Base-by-base conservation (phyloP, 2,113 vertebrate genomes). In the Dasypus novemcinctus region DNA sequence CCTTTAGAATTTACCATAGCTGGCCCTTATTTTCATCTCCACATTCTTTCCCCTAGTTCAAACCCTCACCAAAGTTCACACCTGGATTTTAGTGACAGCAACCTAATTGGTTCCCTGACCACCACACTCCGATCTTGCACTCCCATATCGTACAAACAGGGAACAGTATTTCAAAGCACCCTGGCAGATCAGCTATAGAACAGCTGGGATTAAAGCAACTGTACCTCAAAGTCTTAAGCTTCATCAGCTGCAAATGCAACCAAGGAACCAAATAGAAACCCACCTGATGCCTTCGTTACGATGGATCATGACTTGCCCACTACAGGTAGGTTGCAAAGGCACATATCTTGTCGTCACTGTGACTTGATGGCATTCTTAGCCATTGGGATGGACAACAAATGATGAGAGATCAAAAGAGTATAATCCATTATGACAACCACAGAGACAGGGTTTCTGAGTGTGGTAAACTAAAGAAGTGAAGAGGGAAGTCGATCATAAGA, bases 141-240 rank as follows among this genome's bases (percentile, higher is more conserved):
- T 82, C 54, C 87, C 2, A 46, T 71, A 91, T 72, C 71, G 57
- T 38, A 95, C 74, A 63, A 84, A 49, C 75, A 84, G 69, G 59
- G 80, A 79, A 75, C 27, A 75, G 85, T 27, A 90, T 75, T 96
- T 97, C 87, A 96, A 93, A 97, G 66, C 78, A 90, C 9, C 80
- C 63, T 94, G 75, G 69, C 63, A 76, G 83, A 84, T 83, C 71
- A 81, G 61, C 87, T 94, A 43, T 74, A 95, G 84, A 93, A 64
- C 12, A 95, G 59, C 90, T 93, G 76, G 43, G 87, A 92, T 97
- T 95, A 96, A 95, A 96, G 92, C 29, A 89, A 41, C 71, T 92
- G n/a, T 23, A 84, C 38, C 93, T 96, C 96, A 84, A 94, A 96
- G 29, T 91, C 83, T 87, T 93, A 81, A 75, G 27, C 72, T 91